Conservation (phyloP, 2,888 invertebrate genomes). For the Cephus nigrinus region DNA sequence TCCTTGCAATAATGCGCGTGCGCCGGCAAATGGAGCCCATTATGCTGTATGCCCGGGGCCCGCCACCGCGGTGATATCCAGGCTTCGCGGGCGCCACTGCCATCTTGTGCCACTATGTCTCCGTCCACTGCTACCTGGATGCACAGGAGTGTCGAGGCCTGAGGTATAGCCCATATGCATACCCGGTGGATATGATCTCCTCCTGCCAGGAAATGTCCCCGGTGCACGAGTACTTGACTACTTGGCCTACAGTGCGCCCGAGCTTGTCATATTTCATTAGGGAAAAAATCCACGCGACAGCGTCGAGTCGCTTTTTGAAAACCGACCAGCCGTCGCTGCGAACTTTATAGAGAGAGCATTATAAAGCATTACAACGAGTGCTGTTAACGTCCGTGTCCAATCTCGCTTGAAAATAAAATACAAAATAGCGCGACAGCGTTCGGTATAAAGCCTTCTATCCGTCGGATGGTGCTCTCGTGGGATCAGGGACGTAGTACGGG, state of each 20-base stretch:
- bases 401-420: constrained; percentile 59
- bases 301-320: background rate
- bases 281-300: background rate
- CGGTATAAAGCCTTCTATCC: constrained; percentile 58
- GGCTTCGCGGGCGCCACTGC: constrained; percentile 5
- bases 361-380: constrained; percentile 63
- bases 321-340: background rate
- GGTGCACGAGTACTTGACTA: background rate
- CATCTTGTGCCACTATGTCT: background rate
- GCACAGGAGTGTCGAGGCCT: background rate
- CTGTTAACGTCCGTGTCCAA: constrained; percentile 64
- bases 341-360: constrained; percentile 39
- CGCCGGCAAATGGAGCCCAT: constrained; percentile 49
- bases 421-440: constrained; percentile 54
- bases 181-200: background rate
- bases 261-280: constrained; percentile 21
- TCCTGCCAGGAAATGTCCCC: background rate
- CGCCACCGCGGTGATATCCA: constrained; percentile 6
- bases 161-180: background rate
- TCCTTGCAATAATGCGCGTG: constrained; percentile 49
- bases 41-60: constrained; percentile 8
- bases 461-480: constrained; percentile 32
- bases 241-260: background rate
- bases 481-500: background rate
- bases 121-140: background rate